Evolutionary conservation across 2,797 vertebrate species (phyloP), one percentile per base, ranked within the genome.

Genomic region (Betta splendens): DNA sequence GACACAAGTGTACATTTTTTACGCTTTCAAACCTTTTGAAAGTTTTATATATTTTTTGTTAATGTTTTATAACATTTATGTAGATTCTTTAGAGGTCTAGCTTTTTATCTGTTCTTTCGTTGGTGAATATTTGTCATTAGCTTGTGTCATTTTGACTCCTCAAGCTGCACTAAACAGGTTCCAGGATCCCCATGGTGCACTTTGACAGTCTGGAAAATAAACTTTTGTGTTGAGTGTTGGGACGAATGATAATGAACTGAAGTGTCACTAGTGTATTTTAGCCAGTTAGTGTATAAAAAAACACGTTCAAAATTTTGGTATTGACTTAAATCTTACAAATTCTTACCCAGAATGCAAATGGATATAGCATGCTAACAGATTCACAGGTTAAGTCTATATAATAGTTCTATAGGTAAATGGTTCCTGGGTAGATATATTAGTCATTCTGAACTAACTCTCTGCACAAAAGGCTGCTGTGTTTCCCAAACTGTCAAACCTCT

Each of bases 11-110:
- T 86, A 71, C 38, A 80, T 87, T 89, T 91, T 89, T 77, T 91
- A 91, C 72, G 50, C 90, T 90, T 90, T 90, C 86, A 89, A 89
- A 51, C 71, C 63, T 76, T 84, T 84, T 90, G 85, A 81, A 88
- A 84, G 82, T 87, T 92, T 91, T 90, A 79, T 91, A 90, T 83
- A 80, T 85, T 85, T n/a, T 92, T 93, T 91, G 61, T 88, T 86
- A 75, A 86, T 85, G 76, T 80, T 92, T 91, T 92, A 77, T 91
- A 89, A 85, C 37, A 79, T 68, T 36, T 67, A 61, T 22, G 73
- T 85, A 71, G 72, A 38, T 62, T 56, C 16, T 38, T 75, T 64
- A 44, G 79, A 78, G 80, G 1, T 15, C 56, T 84, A 81, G 84
- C 38, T 58, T 16, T 47, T 12, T 16, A 3, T 49, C 29, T 55